These are phyloP conservation scores for Microctenopoma lineatum DNA, from an alignment of 2,797 vertebrate species.

Conservation along the genomic window DNA sequence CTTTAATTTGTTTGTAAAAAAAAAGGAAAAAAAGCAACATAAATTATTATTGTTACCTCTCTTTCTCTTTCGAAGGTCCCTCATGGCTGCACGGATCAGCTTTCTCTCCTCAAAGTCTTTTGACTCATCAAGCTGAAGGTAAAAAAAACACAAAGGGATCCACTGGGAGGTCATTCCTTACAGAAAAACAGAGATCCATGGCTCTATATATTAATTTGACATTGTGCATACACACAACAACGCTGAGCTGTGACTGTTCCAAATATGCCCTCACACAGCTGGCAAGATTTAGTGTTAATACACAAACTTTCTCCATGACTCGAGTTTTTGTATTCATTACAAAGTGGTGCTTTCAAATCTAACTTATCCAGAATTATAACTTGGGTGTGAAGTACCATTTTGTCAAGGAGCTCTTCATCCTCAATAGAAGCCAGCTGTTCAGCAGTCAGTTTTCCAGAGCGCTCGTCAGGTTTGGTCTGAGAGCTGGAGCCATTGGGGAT, in stretches of 20 bases:
- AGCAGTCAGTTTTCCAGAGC: constrained; percentile 77
- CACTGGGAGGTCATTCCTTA: constrained; percentile 30
- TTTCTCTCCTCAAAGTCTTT: constrained; percentile 95
- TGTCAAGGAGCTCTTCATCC: constrained; percentile 93
- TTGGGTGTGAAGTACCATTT: constrained; percentile 88
- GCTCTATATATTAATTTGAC: constrained; percentile 25
- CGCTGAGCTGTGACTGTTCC: constrained; percentile 10
- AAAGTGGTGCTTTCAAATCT: constrained; percentile 28
- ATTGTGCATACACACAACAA: constrained; percentile 8
- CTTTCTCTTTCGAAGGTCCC: constrained; percentile 95
- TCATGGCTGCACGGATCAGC: constrained; percentile 94
- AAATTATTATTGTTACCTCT: constrained; percentile 85
- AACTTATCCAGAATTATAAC: constrained; percentile 34
- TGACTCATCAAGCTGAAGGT: constrained; percentile 89
- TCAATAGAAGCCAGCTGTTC: constrained; percentile 91
- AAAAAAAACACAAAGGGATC: constrained; percentile 9
- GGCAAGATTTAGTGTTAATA: constrained; percentile 20
- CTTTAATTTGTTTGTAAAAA: not conserved
- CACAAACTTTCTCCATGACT: constrained; percentile 14
- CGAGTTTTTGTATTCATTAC: constrained; percentile 9
- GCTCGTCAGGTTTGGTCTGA: constrained; percentile 70
- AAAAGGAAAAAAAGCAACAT: not conserved
- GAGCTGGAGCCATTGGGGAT: constrained; percentile 82
- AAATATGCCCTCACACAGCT: constrained; percentile 24
- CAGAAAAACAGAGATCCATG: constrained; percentile 20